phyloP scores from a whole-genome alignment of 2,113 vertebrate genomes.

The Conger conger region DNA sequence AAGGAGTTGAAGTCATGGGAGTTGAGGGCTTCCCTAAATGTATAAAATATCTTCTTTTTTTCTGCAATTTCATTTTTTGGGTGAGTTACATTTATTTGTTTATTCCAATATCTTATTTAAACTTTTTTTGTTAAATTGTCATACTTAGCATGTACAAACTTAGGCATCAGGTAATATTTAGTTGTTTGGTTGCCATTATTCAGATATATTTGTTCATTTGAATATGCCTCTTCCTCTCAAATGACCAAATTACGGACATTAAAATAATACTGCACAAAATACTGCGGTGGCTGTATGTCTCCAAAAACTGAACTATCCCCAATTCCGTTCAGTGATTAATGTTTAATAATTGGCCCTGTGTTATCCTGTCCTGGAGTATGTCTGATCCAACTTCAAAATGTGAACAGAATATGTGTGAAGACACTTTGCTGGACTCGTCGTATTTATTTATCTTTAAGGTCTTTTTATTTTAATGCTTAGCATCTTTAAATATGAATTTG shows the following conservation, averaged over 20 bases:
- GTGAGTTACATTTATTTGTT: slow-evolving; percentile 65
- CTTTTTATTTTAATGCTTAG: no score
- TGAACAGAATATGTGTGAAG: no score
- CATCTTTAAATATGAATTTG: neutral
- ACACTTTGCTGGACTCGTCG: no score
- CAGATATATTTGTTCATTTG: neutral
- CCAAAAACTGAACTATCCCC: no score
- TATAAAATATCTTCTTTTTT: slow-evolving; percentile 94
- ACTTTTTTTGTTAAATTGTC: neutral
- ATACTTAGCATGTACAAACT: neutral
- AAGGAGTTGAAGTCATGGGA: slow-evolving; percentile 71
- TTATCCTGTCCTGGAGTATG: no score
- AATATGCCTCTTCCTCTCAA: neutral
- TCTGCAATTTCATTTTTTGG: slow-evolving; percentile 97
- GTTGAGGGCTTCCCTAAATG: slow-evolving; percentile 95
- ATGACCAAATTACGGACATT: no score
- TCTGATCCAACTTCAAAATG: no score
- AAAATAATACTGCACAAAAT: no score
- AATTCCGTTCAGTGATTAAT: no score
- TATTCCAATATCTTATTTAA: neutral
- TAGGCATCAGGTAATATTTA: neutral
- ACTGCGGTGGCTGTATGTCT: no score
- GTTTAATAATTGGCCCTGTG: no score
- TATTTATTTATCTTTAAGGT: no score
- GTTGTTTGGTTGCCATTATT: neutral